These are phyloP conservation scores for Heterochromis multidens DNA, from an alignment of 2,113 vertebrate genomes.

Conservation along the genomic window DNA sequence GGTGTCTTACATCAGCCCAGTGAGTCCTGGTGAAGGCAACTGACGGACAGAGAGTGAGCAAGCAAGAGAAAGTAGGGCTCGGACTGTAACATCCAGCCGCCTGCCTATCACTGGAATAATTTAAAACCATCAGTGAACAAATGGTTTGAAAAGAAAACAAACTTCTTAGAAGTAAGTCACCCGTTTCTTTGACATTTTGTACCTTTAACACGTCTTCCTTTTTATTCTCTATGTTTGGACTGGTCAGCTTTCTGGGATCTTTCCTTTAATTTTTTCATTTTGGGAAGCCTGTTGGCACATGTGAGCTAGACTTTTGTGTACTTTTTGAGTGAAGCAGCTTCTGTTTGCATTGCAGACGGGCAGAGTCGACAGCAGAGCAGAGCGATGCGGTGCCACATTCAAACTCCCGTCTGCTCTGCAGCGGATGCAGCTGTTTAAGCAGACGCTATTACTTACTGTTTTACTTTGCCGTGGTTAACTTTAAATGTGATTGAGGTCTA, in stretches of 20 bases:
- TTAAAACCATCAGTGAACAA: slow-evolving; percentile 52
- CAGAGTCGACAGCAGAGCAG: slow-evolving; percentile 49
- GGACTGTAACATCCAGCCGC: slow-evolving; percentile 32
- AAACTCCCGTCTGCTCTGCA: slow-evolving; percentile 13
- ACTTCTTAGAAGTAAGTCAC: slow-evolving; percentile 64
- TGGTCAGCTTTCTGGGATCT: not conserved
- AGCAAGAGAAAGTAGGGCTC: slow-evolving; percentile 31
- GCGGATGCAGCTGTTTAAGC: slow-evolving; percentile 40
- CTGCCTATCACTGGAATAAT: slow-evolving; percentile 64
- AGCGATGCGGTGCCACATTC: not conserved
- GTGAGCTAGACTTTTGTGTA: slow-evolving; percentile 3
- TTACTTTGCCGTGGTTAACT: not conserved
- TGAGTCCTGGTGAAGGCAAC: slow-evolving; percentile 46
- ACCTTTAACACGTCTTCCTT: not conserved
- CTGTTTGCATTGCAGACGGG: slow-evolving; percentile 62
- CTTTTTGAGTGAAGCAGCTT: slow-evolving; percentile 29
- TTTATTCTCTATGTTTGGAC: not conserved
- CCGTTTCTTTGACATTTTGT: not conserved
- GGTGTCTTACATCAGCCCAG: slow-evolving; percentile 94
- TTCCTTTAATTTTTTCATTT: not conserved
- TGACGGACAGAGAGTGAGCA: slow-evolving; percentile 33
- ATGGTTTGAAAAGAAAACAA: slow-evolving; percentile 71
- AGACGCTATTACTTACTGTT: not conserved
- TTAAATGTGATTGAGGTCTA: not conserved
- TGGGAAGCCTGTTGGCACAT: not conserved